Evolutionary conservation across 2,888 invertebrate genomes (phyloP).

Genomic region (Ditula angustiorana): DNA sequence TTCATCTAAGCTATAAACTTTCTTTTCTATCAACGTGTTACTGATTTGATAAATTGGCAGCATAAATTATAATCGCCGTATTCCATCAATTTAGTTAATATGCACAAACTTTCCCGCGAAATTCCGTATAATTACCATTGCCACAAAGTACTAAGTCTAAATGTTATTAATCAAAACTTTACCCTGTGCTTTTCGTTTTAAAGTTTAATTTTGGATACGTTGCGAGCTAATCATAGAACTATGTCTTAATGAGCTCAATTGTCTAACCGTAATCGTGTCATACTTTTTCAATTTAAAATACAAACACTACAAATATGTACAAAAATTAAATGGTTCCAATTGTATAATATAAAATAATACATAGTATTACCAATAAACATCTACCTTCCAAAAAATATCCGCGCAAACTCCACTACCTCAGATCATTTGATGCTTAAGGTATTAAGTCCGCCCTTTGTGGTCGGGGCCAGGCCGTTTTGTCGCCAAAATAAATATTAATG

Average conservation of each 20-base stretch:
- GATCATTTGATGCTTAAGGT: too few species aligned
- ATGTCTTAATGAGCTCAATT: neutral
- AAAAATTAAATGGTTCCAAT: too few species aligned
- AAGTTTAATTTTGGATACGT: neutral
- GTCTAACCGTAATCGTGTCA: neutral
- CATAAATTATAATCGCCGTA: slow-evolving; percentile 38
- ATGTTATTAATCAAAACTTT: neutral
- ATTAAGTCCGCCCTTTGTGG: too few species aligned
- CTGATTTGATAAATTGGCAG: slow-evolving; percentile 35
- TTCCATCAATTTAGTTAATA: slow-evolving; percentile 35
- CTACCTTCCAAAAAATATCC: too few species aligned
- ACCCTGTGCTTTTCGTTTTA: neutral
- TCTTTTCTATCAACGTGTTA: slow-evolving; percentile 21
- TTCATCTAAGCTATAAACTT: slow-evolving; percentile 26
- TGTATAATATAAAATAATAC: too few species aligned
- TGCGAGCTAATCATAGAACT: neutral
- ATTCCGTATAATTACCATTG: slow-evolving; percentile 7
- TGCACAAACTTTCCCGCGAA: slow-evolving; percentile 37
- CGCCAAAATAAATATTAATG: too few species aligned
- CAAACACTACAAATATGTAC: too few species aligned
- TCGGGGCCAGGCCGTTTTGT: too few species aligned
- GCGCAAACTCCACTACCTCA: too few species aligned
- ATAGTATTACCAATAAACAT: too few species aligned
- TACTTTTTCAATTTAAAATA: slow-evolving; percentile 9
- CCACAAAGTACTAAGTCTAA: slow-evolving; percentile 7